Base-by-base conservation (phyloP, 2,888 invertebrate species). In the Torymus tubicola region DNA sequence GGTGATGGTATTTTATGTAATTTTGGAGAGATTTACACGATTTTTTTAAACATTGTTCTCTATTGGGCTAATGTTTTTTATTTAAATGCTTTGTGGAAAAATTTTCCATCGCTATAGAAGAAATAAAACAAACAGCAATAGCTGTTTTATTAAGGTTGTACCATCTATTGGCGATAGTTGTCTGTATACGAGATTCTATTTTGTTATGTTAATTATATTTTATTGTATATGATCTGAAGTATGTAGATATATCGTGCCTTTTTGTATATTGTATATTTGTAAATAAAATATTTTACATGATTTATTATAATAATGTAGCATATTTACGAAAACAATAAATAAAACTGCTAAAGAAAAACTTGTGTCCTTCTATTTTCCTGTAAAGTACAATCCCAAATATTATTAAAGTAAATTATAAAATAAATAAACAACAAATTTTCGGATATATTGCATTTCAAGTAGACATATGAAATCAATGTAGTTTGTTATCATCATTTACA, bases 181-280 rank as follows among this genome's bases (percentile, higher is more conserved):
- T 76, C 71, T 83, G 83, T 85, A 84, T 85, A 85, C 83, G 85
- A 86, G 71, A 83, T 84, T 85, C 85, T 85, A 86, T 84, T 86
- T 86, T 85, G 85, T 87, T 86, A 85, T 83, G 85, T 88, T 85
- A 84, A 85, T 87, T 86, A 84, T 84, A 86, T 86, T 87, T 87
- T 86, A 86, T 86, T 88, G 86, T 88, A 88, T 86, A 89, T 88
- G 88, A 88, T 88, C 87, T 85, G 87, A 88, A 88, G 85, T 89
- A 87, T 89, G 88, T 90, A 90, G 89, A 90, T 89, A 90, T 89
- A 88, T 87, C 85, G 90, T 90, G 89, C 90, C 90, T 90, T 90
- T 87, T 89, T 90, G 87, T 90, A 90, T 86, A 89, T 88, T 90
- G 90, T 90, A 90, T 86, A 90, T 90, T 89, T 90, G 90, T 90